Evolutionary conservation across 2,888 invertebrate genomes (phyloP), one percentile per base, ranked within the genome.

Genomic region (Rambutsinella grinnellia): DNA sequence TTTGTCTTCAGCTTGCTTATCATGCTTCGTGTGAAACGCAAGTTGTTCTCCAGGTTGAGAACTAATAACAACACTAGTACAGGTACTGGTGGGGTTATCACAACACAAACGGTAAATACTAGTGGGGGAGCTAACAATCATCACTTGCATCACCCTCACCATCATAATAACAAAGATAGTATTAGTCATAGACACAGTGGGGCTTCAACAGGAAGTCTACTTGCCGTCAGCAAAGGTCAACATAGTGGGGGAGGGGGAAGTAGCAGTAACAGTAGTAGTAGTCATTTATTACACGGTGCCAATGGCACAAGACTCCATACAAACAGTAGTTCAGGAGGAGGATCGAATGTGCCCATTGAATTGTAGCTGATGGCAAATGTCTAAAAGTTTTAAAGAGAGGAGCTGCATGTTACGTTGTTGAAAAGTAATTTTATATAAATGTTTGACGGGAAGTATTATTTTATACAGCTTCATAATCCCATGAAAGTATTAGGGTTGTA

Each of bases 1-100:
- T 71, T 81, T 23, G 57, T 76, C 66, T 63, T 81, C 21, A 60
- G 72, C 49, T 21, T 74, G 21, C 67, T 66, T 19, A 65, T 79
- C 36, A 54, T 66, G 56, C 51, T 61, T 13, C 71, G 68, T n/a
- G 44, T 78, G 21, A 70, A 70, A 53, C 28, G 76, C 36, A 75
- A 67, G 24, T 17, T 71, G 47, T 71, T 71, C 49, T 63, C 70
- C 46, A 63, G 63, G 19, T 13, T 46, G 36, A 26, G 44, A 23
- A 56, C 56, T 13, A 66, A 66, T 24, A 71, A 63, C 27, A 58
- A 26, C 23, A 54, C 36, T 5, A 62, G 46, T 27, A 49, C 49
- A 10, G 44, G 49, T 26, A 19, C 49, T 17, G 28, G 61, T 3
- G 28, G 2, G 3, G 60, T 19, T 3, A 44, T 26, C 17, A 44